Conservation (phyloP, 2,797 vertebrate genomes). For the Enteromius viviparus region DNA sequence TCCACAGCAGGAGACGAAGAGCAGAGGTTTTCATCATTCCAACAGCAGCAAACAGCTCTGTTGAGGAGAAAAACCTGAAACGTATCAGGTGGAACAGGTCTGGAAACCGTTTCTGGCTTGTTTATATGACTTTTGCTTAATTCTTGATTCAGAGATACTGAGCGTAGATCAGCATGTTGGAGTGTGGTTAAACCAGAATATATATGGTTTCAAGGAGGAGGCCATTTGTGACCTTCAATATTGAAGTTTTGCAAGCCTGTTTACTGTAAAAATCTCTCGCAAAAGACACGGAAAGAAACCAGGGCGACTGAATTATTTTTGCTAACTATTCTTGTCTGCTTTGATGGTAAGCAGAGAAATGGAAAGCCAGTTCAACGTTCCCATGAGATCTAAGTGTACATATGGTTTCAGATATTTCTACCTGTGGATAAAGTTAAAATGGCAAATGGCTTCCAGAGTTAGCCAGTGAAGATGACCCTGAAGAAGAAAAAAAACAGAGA, state of each 20-base stretch:
- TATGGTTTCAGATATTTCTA: slow-evolving; percentile 54
- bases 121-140: slow-evolving; percentile 23
- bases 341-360: slow-evolving; percentile 56
- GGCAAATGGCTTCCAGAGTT: slow-evolving; percentile 34
- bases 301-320: slow-evolving; percentile 46
- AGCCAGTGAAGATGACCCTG: slow-evolving; percentile 17
- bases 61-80: slow-evolving; percentile 27
- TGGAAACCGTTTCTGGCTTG: slow-evolving; percentile 33
- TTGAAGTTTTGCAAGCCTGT: slow-evolving; percentile 18
- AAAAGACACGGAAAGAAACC: slow-evolving; percentile 30
- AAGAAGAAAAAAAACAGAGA: slow-evolving; percentile 23
- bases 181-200: slow-evolving; percentile 9
- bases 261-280: slow-evolving; percentile 33
- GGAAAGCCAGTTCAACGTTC: slow-evolving; percentile 27
- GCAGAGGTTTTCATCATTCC: slow-evolving; percentile 46
- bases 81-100: slow-evolving; percentile 41
- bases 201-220: slow-evolving; percentile 15
- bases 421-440: slow-evolving; percentile 32
- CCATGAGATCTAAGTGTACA: slow-evolving; percentile 41
- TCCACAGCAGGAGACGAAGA: slow-evolving; percentile 42
- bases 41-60: slow-evolving; percentile 39
- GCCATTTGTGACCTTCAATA: slow-evolving; percentile 27
- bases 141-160: slow-evolving; percentile 30
- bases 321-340: slow-evolving; percentile 47
- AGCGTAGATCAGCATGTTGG: slow-evolving; percentile 27